These are phyloP conservation scores for Tamias sibiricus DNA, from an alignment of 2,113 vertebrate species.

Conservation along the genomic window DNA sequence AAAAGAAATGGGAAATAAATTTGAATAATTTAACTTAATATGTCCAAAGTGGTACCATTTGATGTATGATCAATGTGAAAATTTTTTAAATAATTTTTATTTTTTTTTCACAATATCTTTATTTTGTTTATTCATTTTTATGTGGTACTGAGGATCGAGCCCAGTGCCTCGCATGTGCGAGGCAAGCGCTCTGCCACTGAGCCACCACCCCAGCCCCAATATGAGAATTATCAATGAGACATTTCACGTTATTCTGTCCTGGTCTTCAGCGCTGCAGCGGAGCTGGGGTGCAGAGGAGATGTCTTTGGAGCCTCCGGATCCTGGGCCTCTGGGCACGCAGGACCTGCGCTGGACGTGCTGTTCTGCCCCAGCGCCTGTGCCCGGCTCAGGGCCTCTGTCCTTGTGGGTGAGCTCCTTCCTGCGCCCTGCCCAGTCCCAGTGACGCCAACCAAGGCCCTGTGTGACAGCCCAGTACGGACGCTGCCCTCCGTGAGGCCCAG, in stretches of 20 bases:
- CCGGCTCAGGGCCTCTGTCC: neutral
- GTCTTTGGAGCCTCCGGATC: fast-evolving
- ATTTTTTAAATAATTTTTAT: too few relatives aligned
- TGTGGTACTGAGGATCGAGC: too few relatives aligned
- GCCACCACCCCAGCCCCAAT: too few relatives aligned
- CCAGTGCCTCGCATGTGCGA: too few relatives aligned
- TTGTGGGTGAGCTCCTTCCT: neutral
- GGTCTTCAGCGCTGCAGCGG: neutral
- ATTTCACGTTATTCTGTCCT: neutral
- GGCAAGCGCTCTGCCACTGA: too few relatives aligned
- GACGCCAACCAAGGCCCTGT: neutral
- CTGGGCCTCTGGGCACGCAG: fast-evolving
- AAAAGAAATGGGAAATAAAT: neutral
- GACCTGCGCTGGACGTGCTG: neutral
- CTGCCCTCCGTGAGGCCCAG: neutral
- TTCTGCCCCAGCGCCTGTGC: fast-evolving
- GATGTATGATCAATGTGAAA: too few relatives aligned
- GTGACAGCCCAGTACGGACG: neutral
- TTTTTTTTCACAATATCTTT: too few relatives aligned
- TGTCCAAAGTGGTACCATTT: neutral
- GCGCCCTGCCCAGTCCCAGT: neutral
- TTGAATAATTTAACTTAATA: neutral
- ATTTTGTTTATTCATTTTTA: too few relatives aligned
- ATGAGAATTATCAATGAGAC: neutral
- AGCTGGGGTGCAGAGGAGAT: neutral